Evolutionary conservation across 1,140 invertebrate species (phyloP).

Genomic region (Saccostrea glomerata): DNA sequence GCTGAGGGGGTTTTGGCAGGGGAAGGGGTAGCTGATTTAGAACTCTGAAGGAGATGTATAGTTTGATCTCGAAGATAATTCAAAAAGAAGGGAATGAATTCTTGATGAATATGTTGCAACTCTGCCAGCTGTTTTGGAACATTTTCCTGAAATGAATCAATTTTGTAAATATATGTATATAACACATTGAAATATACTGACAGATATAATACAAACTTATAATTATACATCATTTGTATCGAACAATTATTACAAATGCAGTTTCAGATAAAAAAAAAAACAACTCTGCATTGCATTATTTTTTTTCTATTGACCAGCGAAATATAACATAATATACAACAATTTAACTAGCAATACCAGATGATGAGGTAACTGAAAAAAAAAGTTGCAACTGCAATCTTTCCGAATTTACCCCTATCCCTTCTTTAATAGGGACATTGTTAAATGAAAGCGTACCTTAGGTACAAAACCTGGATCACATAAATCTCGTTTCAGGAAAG

Average conservation of each 20-base stretch:
- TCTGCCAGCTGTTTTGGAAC: slow-evolving; percentile 13
- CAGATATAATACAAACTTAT: no score
- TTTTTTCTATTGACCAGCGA: no score
- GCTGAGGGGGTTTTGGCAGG: slow-evolving; percentile 65
- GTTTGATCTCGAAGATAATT: slow-evolving; percentile 69
- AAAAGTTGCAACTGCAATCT: not conserved
- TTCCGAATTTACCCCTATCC: not conserved
- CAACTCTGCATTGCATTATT: not conserved
- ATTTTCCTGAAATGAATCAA: slow-evolving; percentile 16
- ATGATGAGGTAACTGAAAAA: no score
- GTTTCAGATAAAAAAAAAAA: not conserved
- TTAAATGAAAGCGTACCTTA: not conserved
- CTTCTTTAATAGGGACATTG: not conserved
- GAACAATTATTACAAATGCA: no score
- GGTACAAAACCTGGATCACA: not conserved
- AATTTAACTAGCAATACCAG: no score
- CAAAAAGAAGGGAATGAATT: slow-evolving; percentile 68
- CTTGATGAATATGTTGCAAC: slow-evolving; percentile 53
- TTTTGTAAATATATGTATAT: not conserved
- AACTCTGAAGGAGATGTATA: slow-evolving; percentile 62
- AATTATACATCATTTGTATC: no score
- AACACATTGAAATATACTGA: no score
- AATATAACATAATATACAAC: not conserved
- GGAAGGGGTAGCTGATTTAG: slow-evolving; percentile 59
- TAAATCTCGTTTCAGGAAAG: not conserved